Evolutionary conservation across 2,888 invertebrate genomes (phyloP).

Genomic region (Harmothoe impar): DNA sequence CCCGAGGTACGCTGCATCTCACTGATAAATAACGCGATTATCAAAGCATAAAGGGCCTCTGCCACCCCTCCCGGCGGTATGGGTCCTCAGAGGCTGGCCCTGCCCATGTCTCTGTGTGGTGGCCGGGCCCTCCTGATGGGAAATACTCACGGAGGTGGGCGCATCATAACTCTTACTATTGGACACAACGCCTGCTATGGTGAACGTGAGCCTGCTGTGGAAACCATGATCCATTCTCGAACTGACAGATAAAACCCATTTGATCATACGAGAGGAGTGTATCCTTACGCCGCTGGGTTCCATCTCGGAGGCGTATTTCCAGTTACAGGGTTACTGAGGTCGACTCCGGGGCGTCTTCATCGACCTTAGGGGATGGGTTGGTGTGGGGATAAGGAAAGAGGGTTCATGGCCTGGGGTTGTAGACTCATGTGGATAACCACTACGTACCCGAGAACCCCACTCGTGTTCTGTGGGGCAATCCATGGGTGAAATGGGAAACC

Average conservation of each 20-base stretch:
- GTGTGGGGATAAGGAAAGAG: not conserved
- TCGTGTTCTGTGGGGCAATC: not conserved
- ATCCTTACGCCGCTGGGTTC: conserved; percentile 5
- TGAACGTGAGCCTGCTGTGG: conserved; percentile 14
- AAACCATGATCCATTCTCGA: not conserved
- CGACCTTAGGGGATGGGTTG: not conserved
- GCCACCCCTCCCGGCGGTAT: not conserved
- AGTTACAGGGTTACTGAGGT: conserved; percentile 26
- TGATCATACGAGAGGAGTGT: not conserved
- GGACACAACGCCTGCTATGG: not conserved
- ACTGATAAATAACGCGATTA: conserved; percentile 34
- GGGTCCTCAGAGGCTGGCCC: not conserved
- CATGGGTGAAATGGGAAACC: conserved; percentile 17
- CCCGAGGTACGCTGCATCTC: not conserved
- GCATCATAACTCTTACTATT: conserved; percentile 23
- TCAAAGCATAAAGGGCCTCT: conserved; percentile 8
- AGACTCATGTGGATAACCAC: not conserved
- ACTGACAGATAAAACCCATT: conserved; percentile 28
- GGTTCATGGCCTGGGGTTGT: conserved; percentile 6
- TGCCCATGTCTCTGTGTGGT: not conserved
- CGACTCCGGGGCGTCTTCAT: not conserved
- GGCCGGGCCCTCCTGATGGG: not conserved
- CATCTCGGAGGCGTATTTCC: not conserved
- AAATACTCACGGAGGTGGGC: not conserved
- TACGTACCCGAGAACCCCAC: not conserved